Evolutionary conservation across 2,797 vertebrate genomes (phyloP).

Genomic region (Glyptemys insculpta): DNA sequence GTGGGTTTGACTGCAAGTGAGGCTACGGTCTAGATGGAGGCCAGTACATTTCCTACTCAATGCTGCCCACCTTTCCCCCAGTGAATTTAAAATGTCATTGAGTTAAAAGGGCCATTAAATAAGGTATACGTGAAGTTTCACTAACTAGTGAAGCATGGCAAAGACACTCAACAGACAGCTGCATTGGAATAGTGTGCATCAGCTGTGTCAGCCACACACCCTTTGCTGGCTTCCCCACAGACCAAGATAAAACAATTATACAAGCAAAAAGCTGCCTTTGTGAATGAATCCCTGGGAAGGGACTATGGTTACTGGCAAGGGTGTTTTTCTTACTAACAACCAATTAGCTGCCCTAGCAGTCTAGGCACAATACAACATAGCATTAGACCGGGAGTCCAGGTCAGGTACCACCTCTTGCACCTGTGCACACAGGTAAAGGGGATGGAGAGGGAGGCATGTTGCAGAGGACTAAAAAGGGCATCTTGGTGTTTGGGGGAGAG

Average conservation of each 20-base stretch:
- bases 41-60: not conserved
- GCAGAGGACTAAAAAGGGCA: not conserved
- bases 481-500: too few species aligned
- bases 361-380: not conserved
- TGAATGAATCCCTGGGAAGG: not conserved
- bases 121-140: not conserved
- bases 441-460: too few species aligned
- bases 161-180: not conserved
- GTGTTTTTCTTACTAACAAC: not conserved
- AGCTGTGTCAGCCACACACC: not conserved
- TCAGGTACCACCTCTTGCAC: not conserved
- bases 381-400: not conserved
- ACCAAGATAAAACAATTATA: not conserved
- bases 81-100: not conserved
- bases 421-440: not conserved
- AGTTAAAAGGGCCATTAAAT: not conserved
- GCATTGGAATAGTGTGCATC: too few species aligned
- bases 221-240: not conserved
- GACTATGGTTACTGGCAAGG: not conserved
- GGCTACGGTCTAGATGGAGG: not conserved
- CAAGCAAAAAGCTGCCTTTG: not conserved
- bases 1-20: not conserved
- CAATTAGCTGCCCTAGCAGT: not conserved
- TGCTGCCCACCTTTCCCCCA: not conserved
- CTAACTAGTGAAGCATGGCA: not conserved